Base-by-base conservation (phyloP, 2,113 vertebrate species). In the Chaenocephalus aceratus region DNA sequence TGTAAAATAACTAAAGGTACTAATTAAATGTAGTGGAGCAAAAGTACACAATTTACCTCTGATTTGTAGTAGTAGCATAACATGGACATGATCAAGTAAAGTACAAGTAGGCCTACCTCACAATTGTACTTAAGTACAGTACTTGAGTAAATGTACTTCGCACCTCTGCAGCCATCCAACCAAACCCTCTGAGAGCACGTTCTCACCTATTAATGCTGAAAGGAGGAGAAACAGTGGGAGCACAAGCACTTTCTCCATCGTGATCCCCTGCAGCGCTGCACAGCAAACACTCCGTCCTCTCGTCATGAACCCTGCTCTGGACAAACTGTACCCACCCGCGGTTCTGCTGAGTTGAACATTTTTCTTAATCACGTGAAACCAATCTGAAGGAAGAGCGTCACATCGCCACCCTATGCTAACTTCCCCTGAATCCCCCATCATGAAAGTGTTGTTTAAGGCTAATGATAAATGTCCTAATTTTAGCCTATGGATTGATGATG, bases 201-300 rank as follows among this genome's bases (percentile, higher is more conserved):
- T 51, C 77, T 72, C 65, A 79, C 77, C 77, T 65, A 30, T 10
- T 0, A 65, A 21, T 11, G 53, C 36, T 8, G 45, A 2, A 2
- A 59, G 21, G 61, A 79, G n/a, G 3, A 58, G n/a, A 11, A 23
- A 18, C 14, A 79, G 53, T 26, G 1, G 9, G 26, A 59, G n/a
- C 18, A 52, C 45, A 10, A 26, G 30, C 5, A 13, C 1, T 60
- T 51, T 45, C 53, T 49, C 9, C 63, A 14, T 57, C 60, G 26
- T 59, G 36, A 14, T 8, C 2, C 10, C 6, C 13, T 6, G 60
- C 51, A 46, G 8, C 21, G 10, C 5, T 2, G 36, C 59, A 61
- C 36, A 53, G 3, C 6, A 44, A 14, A 26, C 41, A 18, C 0
- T 14, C 60, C 2, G 3, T 18, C 14, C 36, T 11, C 36, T 45